Evolutionary conservation across 2,888 invertebrate genomes (phyloP), one percentile per base, ranked within the genome.

Genomic region (Nipponacmea schrenckii): DNA sequence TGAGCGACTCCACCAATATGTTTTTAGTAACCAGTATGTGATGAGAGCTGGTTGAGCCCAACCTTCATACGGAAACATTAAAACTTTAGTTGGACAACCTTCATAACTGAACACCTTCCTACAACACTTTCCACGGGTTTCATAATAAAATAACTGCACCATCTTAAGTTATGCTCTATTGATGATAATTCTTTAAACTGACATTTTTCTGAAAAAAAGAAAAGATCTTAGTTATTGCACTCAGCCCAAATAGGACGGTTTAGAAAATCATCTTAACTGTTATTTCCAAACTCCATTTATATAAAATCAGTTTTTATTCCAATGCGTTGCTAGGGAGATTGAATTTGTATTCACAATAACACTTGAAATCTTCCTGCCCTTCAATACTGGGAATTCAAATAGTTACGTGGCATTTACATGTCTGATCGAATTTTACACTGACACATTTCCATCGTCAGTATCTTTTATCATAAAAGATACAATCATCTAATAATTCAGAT

Each of bases 31-130:
- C 95, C 95, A 95, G 90, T 95, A 94, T 70, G 94, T 94, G 68
- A 94, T 94, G 68, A 94, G 93, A 50, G 95, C 95, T 82, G 94
- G 94, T 80, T 94, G 92, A 76, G 95, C 95, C 94, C 95, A 95
- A 27, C 95, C 94, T 88, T 95, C 95, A 89, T 95, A 95, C 2
- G 95, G 95, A 88, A 94, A 95, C 84, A 95, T 91, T 81, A 94
- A 91, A 81, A 95, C 94, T 92, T 94, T 94, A 89, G 94, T 94
- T 68, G 94, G 94, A 86, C 93, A 93, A 81, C 94, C 94, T 90
- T 94, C 94, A 91, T 94, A 94, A 87, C 93, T 91, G 72, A 95
- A 92, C 80, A 95, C 91, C 89, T 94, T 94, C 85, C 93, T 93
- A 90, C 94, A 94, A 89, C 94, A 94, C 88, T 94, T 94, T 77